Conservation (phyloP, 2,888 invertebrate genomes). For the Matsumyia berberina region DNA sequence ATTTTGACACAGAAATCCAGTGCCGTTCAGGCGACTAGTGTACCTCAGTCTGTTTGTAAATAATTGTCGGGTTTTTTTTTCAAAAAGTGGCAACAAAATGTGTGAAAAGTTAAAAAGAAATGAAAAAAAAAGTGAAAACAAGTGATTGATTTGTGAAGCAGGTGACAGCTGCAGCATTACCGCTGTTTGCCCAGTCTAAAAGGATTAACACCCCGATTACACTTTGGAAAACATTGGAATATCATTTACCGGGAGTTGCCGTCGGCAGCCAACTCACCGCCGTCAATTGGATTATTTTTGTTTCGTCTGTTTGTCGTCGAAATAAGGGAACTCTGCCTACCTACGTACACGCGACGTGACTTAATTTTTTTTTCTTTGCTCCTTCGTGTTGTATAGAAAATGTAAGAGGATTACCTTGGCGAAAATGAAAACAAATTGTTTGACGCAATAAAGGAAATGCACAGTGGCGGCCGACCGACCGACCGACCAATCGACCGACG, state of each 20-base stretch:
- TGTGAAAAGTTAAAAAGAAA: slow-evolving; percentile 19
- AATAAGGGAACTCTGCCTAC: not conserved
- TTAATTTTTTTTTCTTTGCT: slow-evolving; percentile 40
- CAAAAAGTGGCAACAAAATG: slow-evolving; percentile 14
- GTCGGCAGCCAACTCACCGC: slow-evolving; percentile 37
- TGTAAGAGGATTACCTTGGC: slow-evolving; percentile 70
- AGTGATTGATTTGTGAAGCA: slow-evolving; percentile 11
- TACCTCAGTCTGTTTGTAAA: too few relatives aligned
- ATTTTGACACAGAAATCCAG: slow-evolving; percentile 24
- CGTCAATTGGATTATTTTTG: slow-evolving; percentile 75
- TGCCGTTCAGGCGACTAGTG: slow-evolving; percentile 40
- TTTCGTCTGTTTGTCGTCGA: slow-evolving; percentile 40
- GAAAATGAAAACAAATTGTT: slow-evolving; percentile 32
- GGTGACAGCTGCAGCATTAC: slow-evolving; percentile 70
- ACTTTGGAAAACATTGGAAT: slow-evolving; percentile 64
- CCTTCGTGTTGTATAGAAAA: slow-evolving; percentile 19
- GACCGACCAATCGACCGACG: too few relatives aligned
- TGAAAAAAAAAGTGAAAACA: slow-evolving; percentile 26
- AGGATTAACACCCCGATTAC: slow-evolving; percentile 71
- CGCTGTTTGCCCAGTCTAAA: slow-evolving; percentile 53
- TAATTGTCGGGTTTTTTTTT: slow-evolving; percentile 13
- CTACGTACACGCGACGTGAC: slow-evolving; percentile 40
- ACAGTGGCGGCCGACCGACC: too few relatives aligned
- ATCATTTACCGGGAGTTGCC: slow-evolving; percentile 41
- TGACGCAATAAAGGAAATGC: slow-evolving; percentile 72